Percentiles rank a stretch among this genome's conserved stretches.
Conservation (phyloP, 2,797 vertebrate species). For the Chelonia mydas region DNA sequence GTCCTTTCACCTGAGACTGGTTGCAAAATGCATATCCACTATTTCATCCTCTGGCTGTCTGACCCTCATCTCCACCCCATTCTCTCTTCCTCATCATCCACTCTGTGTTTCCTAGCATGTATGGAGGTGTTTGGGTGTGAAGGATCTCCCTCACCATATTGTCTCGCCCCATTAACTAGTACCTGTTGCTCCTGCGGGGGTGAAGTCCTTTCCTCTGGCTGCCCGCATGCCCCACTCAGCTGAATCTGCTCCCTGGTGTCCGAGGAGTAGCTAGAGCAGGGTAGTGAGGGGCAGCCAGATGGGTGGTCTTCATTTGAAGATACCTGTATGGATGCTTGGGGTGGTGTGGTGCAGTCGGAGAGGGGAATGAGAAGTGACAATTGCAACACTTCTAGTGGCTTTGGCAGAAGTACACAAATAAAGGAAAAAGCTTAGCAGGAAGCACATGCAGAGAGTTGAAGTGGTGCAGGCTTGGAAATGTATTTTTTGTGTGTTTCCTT, state of each 20-base stretch:
- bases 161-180: neutral
- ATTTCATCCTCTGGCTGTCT: neutral
- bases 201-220: neutral
- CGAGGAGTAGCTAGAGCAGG: neutral
- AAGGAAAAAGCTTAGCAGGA: neutral
- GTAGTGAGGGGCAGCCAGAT: neutral
- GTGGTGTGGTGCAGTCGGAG: neutral
- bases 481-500: neutral
- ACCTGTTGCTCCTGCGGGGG: neutral
- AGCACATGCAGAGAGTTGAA: neutral
- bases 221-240: neutral
- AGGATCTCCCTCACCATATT: neutral
- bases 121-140: neutral
- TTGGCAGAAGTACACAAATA: neutral
- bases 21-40: fast-evolving
- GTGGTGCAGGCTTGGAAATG: neutral
- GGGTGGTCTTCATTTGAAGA: neutral
- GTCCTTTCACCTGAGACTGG: neutral
- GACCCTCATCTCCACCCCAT: neutral
- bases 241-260: neutral
- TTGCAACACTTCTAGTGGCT: neutral
- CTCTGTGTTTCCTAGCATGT: neutral
- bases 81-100: neutral
- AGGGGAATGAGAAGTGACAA: neutral
- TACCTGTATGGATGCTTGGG: neutral